Evolutionary conservation across 2,797 vertebrate species (phyloP).

Genomic region (Sarcoramphus papa): DNA sequence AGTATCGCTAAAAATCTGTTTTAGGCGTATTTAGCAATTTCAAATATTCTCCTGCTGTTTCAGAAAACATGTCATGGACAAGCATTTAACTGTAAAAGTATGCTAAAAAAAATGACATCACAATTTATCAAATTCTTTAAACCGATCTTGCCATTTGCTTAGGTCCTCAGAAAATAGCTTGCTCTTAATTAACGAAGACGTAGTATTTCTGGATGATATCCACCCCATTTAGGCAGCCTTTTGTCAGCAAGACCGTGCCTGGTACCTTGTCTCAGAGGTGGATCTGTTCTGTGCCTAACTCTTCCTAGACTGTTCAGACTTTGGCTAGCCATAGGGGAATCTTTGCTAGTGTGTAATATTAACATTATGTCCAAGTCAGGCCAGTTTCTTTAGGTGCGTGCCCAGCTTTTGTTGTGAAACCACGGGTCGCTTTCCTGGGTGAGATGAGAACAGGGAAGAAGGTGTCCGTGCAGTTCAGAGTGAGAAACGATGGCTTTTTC

Average conservation of each 20-base stretch:
- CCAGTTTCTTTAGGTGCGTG: neutral
- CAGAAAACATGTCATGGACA: neutral
- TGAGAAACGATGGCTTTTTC: neutral
- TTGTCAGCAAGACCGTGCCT: neutral
- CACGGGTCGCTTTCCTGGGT: neutral
- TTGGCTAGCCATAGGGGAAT: neutral
- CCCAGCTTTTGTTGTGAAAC: neutral
- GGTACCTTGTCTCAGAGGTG: neutral
- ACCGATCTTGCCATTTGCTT: neutral
- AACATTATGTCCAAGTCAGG: too few relatives aligned
- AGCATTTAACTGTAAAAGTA: neutral
- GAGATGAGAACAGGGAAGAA: too few relatives aligned
- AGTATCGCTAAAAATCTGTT: rapidly evolving
- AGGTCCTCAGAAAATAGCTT: neutral
- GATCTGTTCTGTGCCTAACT: neutral
- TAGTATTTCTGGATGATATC: neutral
- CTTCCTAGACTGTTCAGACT: neutral
- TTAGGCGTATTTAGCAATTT: neutral
- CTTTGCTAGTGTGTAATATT: neutral
- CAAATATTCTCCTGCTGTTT: neutral
- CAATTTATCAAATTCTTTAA: neutral
- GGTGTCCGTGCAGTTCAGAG: neutral
- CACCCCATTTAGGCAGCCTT: neutral
- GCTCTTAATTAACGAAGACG: neutral
- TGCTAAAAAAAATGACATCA: neutral